Percentiles rank a stretch among this genome's conserved stretches.
Evolutionary conservation across 92 coral and sea anemone species (phyloP).

Genomic region (Diadumene lineata): DNA sequence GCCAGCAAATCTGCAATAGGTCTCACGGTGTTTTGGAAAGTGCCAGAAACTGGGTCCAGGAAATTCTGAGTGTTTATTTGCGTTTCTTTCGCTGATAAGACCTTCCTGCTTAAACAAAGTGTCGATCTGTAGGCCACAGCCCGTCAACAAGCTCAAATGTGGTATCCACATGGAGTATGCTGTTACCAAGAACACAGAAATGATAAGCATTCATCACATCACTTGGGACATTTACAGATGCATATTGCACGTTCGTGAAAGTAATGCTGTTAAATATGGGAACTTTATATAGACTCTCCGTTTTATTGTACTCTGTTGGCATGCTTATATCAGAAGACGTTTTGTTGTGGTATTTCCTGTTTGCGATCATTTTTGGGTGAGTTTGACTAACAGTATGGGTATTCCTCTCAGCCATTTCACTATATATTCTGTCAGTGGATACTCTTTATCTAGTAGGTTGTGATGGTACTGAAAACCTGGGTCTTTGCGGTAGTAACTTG

Average conservation of each 20-base stretch:
- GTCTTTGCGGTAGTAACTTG: slow-evolving; percentile 47
- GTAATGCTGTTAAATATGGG: slow-evolving; percentile 37
- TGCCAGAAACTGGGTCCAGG: slow-evolving; percentile 76
- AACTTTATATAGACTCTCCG: slow-evolving; percentile 39
- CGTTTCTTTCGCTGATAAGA: slow-evolving; percentile 13
- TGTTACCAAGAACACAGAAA: slow-evolving; percentile 62
- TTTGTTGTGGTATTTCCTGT: too few species aligned
- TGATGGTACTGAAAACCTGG: slow-evolving; percentile 45
- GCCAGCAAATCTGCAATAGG: slow-evolving; percentile 44
- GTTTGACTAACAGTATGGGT: slow-evolving; percentile 55
- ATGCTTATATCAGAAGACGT: too few species aligned
- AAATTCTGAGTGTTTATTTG: slow-evolving; percentile 56
- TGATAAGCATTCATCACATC: slow-evolving; percentile 32
- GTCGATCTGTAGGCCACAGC: slow-evolving; percentile 52
- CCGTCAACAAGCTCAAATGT: slow-evolving; percentile 52
- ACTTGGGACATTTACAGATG: slow-evolving; percentile 29
- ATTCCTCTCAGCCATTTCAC: slow-evolving; percentile 28
- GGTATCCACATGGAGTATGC: slow-evolving; percentile 43
- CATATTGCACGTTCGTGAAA: slow-evolving; percentile 49
- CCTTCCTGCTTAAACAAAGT: slow-evolving; percentile 35
- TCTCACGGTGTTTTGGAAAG: slow-evolving; percentile 38
- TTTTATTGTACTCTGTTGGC: too few species aligned
- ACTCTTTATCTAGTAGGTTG: slow-evolving; percentile 47
- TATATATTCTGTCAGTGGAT: slow-evolving; percentile 50
- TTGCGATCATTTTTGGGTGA: slow-evolving; percentile 57